Evolutionary conservation across 92 coral and sea anemone genomes (phyloP).

Genomic region (Epizoanthus fatuus): DNA sequence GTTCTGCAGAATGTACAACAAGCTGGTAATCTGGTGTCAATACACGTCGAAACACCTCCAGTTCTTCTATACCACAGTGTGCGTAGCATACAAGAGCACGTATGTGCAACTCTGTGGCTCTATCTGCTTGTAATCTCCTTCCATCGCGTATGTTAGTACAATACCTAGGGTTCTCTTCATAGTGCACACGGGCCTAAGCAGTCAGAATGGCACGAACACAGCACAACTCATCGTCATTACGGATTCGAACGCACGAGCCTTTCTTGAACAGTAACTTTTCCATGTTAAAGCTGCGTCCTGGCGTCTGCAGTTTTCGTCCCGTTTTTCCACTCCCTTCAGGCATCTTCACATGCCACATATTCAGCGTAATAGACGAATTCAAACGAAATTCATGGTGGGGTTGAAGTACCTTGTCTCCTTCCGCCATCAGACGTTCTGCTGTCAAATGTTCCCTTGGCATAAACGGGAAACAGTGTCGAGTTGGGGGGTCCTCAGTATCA

Average conservation of each 20-base stretch:
- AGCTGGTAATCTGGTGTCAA: no score
- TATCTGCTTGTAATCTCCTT: neutral
- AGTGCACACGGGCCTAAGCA: slow-evolving; percentile 7
- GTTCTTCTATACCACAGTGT: no score
- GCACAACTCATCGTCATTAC: neutral
- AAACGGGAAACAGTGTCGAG: no score
- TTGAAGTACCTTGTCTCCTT: no score
- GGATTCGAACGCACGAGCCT: neutral
- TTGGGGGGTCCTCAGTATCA: no score
- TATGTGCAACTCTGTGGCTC: slow-evolving; percentile 6
- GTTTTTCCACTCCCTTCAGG: neutral
- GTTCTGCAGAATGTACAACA: no score
- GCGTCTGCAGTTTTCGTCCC: no score
- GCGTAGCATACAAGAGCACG: neutral
- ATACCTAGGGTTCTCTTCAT: slow-evolving; percentile 13
- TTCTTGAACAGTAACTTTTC: neutral
- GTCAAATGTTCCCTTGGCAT: no score
- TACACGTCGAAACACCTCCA: no score
- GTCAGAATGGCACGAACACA: slow-evolving; percentile 22
- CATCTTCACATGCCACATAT: slow-evolving; percentile 26
- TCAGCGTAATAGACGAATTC: neutral
- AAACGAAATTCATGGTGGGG: no score
- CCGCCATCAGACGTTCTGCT: no score
- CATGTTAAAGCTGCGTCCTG: neutral
- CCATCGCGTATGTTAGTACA: neutral